A percentile compares a stretch with the other conserved stretches of the same genome.
phyloP scores from a whole-genome alignment of 2,113 vertebrate genomes.

The Heptranchias perlo region DNA sequence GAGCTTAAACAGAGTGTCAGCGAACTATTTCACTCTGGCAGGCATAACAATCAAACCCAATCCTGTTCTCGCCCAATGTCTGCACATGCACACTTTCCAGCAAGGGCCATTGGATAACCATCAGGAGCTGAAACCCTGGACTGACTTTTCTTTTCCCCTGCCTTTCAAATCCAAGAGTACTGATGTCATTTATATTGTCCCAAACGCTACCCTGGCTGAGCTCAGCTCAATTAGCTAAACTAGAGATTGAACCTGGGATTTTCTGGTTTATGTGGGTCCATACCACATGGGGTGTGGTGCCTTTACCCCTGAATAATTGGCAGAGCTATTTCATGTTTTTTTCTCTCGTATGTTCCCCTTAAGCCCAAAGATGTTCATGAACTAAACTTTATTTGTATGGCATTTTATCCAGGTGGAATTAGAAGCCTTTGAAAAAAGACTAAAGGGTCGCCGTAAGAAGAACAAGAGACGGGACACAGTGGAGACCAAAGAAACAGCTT shows the following conservation, averaged over 20 bases:
- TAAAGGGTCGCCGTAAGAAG: constrained; percentile 78
- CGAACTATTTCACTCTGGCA: not conserved
- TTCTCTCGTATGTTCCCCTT: not conserved
- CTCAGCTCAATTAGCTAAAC: not conserved
- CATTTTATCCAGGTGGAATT: constrained; percentile 73
- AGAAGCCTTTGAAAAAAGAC: constrained; percentile 88
- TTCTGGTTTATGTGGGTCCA: not conserved
- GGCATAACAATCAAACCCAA: not conserved
- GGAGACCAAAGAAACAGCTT: constrained; percentile 55
- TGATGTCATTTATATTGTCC: not conserved
- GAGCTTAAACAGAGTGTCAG: not conserved
- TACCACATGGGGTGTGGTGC: not conserved
- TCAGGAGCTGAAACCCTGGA: not conserved
- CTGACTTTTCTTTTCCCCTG: not conserved
- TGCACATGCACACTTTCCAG: not conserved
- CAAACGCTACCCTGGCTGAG: not conserved
- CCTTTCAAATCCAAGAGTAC: not conserved
- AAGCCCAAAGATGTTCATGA: not conserved
- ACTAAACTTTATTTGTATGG: constrained; percentile 24
- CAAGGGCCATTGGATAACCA: not conserved
- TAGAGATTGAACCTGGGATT: not conserved
- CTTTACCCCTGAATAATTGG: not conserved
- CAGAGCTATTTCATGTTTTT: not conserved
- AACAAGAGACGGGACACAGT: constrained; percentile 73
- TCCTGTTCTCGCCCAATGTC: not conserved